These are phyloP conservation scores for Theodoxus fluviatilis DNA, from an alignment of 2,888 invertebrate genomes.

Conservation along the genomic window DNA sequence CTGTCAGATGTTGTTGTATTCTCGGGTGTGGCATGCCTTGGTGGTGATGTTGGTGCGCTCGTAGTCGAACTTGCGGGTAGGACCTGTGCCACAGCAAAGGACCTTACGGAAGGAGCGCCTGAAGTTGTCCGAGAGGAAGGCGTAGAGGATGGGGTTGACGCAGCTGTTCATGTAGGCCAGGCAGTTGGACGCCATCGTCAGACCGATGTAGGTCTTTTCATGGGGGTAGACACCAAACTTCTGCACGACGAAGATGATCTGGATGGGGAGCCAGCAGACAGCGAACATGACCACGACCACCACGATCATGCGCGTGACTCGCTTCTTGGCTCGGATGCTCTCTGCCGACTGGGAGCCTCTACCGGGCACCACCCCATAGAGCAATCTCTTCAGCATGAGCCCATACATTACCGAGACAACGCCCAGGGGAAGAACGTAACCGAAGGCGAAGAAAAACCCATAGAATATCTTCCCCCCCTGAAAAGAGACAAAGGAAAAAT, in stretches of 20 bases:
- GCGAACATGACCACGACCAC: slow-evolving; percentile 92
- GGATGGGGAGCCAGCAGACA: slow-evolving; percentile 77
- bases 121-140: slow-evolving; percentile 92
- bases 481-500: no score
- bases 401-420: slow-evolving; percentile 87
- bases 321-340: slow-evolving; percentile 81
- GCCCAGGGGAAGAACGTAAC: slow-evolving; percentile 86
- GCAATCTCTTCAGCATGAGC: slow-evolving; percentile 85
- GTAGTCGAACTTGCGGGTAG: slow-evolving; percentile 46
- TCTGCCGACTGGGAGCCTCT: slow-evolving; percentile 83
- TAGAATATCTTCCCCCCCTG: slow-evolving; percentile 42
- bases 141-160: slow-evolving; percentile 92
- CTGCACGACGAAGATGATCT: slow-evolving; percentile 75
- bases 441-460: slow-evolving; percentile 77
- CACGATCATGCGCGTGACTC: slow-evolving; percentile 90
- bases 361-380: slow-evolving; percentile 76
- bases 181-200: slow-evolving; percentile 62
- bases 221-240: slow-evolving; percentile 77
- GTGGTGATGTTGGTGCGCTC: slow-evolving; percentile 51
- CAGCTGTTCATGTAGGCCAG: slow-evolving; percentile 91
- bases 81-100: slow-evolving; percentile 50
- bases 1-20: slow-evolving; percentile 25
- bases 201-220: slow-evolving; percentile 67
- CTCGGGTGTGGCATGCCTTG: slow-evolving; percentile 29
- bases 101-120: slow-evolving; percentile 79